These are phyloP conservation scores for Congeria kusceri DNA, from an alignment of 2,888 invertebrate genomes.

Conservation along the genomic window DNA sequence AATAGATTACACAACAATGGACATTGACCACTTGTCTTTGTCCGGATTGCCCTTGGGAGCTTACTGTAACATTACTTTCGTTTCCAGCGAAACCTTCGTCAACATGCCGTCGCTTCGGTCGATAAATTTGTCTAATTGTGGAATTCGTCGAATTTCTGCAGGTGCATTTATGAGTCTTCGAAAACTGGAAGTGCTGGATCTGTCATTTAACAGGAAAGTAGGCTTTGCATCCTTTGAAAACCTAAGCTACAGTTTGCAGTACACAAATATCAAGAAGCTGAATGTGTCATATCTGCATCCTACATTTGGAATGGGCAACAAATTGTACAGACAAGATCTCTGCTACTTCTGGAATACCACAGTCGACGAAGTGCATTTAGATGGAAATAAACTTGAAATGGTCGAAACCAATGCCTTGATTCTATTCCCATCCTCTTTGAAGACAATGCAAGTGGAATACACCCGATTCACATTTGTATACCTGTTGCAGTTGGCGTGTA, in stretches of 20 bases:
- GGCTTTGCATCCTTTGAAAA: slow-evolving; percentile 36
- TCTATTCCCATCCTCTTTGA: slow-evolving; percentile 21
- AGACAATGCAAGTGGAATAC: slow-evolving; percentile 24
- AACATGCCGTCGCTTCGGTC: neutral
- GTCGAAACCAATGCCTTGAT: slow-evolving; percentile 22
- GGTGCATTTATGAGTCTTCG: slow-evolving; percentile 18
- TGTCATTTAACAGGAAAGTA: slow-evolving; percentile 36
- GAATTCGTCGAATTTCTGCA: slow-evolving; percentile 13
- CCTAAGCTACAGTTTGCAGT: slow-evolving; percentile 43
- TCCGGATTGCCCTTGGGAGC: neutral
- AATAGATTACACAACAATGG: neutral
- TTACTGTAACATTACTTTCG: slow-evolving; percentile 9
- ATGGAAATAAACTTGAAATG: slow-evolving; percentile 27
- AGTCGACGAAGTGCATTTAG: slow-evolving; percentile 25
- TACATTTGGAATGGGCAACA: slow-evolving; percentile 38
- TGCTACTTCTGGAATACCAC: slow-evolving; percentile 46
- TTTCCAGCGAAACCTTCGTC: slow-evolving; percentile 20
- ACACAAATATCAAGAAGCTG: slow-evolving; percentile 33
- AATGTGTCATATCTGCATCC: slow-evolving; percentile 33
- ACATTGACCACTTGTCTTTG: neutral
- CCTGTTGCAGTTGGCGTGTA: slow-evolving; percentile 28
- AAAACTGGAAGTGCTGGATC: slow-evolving; percentile 26
- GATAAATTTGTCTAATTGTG: slow-evolving; percentile 26
- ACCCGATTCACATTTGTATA: slow-evolving; percentile 43
- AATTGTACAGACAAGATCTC: slow-evolving; percentile 25